Conservation (phyloP, 2,888 invertebrate genomes). For the Leuctra nigra region DNA sequence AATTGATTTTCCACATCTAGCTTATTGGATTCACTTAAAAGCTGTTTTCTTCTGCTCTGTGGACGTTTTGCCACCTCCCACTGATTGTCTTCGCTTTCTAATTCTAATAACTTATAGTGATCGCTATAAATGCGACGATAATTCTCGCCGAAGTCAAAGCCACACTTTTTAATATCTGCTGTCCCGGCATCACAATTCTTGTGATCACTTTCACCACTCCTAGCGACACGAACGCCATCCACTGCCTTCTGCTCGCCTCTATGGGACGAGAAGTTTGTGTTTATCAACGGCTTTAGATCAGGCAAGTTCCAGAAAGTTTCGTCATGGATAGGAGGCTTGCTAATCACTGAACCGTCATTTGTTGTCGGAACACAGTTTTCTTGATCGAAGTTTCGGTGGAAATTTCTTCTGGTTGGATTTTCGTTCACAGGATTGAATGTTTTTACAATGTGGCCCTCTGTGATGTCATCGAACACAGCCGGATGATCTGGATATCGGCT, state of each 20-base stretch:
- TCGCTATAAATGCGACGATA: slow-evolving; percentile 41
- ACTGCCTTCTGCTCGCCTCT: slow-evolving; percentile 23
- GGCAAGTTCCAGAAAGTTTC: slow-evolving; percentile 30
- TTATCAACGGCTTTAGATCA: slow-evolving; percentile 44
- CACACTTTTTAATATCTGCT: too few species aligned
- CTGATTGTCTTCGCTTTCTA: background rate
- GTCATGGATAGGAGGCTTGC: background rate
- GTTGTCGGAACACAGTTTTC: background rate
- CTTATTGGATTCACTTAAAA: too few species aligned
- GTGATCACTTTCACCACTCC: background rate
- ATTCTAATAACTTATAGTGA: slow-evolving; percentile 34
- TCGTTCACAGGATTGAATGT: background rate
- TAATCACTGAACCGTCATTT: background rate
- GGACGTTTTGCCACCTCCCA: too few species aligned
- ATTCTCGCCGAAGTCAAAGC: slow-evolving; percentile 43
- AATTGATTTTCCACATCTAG: too few species aligned
- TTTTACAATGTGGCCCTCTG: too few species aligned
- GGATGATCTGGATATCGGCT: background rate
- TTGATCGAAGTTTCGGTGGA: background rate
- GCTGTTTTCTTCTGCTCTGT: too few species aligned
- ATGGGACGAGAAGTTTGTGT: slow-evolving; percentile 45
- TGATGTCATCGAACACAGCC: background rate
- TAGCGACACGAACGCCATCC: background rate
- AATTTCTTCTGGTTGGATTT: too few species aligned
- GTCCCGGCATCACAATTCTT: background rate